Evolutionary conservation across 2,888 invertebrate genomes (phyloP).

Genomic region (Philonicus albiceps): DNA sequence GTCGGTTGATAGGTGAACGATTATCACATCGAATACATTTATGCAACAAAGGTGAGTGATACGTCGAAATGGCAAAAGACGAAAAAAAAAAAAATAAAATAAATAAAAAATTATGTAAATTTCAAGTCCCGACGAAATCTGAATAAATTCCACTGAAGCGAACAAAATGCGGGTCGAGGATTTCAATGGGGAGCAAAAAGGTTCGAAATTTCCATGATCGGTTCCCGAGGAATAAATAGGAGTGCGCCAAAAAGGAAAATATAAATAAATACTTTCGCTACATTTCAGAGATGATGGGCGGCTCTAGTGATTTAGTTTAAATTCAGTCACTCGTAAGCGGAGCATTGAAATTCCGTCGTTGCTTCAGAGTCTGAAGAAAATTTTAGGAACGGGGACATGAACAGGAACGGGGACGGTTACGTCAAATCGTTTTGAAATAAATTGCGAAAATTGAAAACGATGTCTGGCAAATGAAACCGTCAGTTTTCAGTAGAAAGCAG

Average conservation of each 20-base stretch:
- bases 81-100: not conserved
- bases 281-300: not conserved
- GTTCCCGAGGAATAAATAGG: not conserved
- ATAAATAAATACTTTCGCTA: not conserved
- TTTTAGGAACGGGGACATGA: too few relatives aligned
- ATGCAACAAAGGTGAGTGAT: constrained; percentile 25
- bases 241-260: not conserved
- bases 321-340: not conserved
- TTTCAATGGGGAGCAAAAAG: not conserved
- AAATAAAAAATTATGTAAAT: constrained; percentile 22
- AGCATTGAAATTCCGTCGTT: not conserved
- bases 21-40: constrained; percentile 27
- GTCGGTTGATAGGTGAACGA: constrained; percentile 24
- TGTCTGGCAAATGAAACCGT: not conserved
- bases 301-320: not conserved
- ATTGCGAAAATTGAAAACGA: not conserved
- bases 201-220: not conserved
- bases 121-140: not conserved
- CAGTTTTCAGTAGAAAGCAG: not conserved
- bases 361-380: not conserved
- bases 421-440: not conserved
- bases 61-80: not conserved
- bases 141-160: constrained; percentile 1
- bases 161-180: not conserved
- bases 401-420: not conserved